A percentile compares a stretch with the other conserved stretches of the same genome.
phyloP scores from a whole-genome alignment of 2,113 vertebrate species.

The Acanthochromis polyacanthus region DNA sequence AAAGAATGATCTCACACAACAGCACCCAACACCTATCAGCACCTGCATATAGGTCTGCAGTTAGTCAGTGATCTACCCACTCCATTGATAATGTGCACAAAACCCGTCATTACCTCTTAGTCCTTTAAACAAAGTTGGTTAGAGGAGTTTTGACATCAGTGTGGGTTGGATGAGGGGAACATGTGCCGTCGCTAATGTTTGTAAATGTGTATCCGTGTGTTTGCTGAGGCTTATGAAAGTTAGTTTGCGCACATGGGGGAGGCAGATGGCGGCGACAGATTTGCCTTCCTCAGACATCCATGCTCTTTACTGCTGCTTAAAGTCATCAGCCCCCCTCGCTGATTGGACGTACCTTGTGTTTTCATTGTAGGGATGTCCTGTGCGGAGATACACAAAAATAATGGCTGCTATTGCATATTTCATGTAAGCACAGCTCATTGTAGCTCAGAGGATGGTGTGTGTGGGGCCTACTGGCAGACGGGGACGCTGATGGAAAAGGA shows the following conservation, averaged over 20 bases:
- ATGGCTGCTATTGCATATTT: constrained; percentile 11
- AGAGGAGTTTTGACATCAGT: constrained; percentile 15
- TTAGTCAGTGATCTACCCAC: constrained; percentile 23
- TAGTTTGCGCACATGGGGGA: constrained; percentile 58
- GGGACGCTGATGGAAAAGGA: constrained; percentile 31
- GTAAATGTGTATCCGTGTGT: constrained; percentile 56
- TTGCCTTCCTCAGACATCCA: constrained; percentile 57
- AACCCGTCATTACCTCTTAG: constrained; percentile 48
- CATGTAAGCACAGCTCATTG: constrained; percentile 9
- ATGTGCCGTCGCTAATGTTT: constrained; percentile 30
- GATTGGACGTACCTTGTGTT: constrained; percentile 21
- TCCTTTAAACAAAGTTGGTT: constrained; percentile 21
- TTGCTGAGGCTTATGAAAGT: constrained; percentile 67
- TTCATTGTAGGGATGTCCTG: neutral
- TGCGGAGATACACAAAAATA: constrained; percentile 26
- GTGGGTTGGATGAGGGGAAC: neutral
- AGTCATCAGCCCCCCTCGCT: constrained; percentile 32
- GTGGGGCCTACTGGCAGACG: neutral
- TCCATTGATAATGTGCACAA: constrained; percentile 36
- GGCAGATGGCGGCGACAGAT: constrained; percentile 80
- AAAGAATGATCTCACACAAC: constrained; percentile 13
- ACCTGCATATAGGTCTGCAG: constrained; percentile 19
- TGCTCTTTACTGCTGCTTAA: constrained; percentile 50
- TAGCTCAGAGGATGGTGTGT: neutral
- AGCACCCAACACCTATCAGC: constrained; percentile 36